These are phyloP conservation scores for Grammomys surdaster DNA, from an alignment of 2,113 vertebrate genomes.

Conservation along the genomic window DNA sequence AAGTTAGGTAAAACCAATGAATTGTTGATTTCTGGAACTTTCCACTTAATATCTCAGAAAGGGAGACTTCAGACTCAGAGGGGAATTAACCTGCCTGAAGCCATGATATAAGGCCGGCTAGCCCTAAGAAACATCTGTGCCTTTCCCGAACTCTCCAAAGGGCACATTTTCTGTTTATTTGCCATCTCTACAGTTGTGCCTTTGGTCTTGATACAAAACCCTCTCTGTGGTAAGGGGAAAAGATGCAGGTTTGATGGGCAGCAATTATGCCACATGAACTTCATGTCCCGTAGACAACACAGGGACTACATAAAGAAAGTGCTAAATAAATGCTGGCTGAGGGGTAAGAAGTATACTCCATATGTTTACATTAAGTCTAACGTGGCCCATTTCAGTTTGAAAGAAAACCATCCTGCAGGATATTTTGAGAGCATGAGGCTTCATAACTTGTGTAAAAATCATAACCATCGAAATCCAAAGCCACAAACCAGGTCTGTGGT, in stretches of 20 bases:
- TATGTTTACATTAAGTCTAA: neutral
- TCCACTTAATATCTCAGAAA: neutral
- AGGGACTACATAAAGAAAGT: neutral
- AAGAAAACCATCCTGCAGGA: neutral
- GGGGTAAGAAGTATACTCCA: neutral
- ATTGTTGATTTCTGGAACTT: neutral
- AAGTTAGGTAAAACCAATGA: neutral
- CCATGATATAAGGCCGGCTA: neutral
- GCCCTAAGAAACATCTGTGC: neutral
- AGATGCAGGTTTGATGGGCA: neutral
- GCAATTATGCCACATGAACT: neutral
- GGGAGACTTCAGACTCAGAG: neutral
- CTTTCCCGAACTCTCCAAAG: conserved; percentile 33
- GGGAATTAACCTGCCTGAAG: conserved; percentile 16
- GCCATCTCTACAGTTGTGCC: neutral
- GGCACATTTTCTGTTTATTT: conserved; percentile 48
- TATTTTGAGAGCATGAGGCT: neutral
- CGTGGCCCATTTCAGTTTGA: neutral
- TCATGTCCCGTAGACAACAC: neutral
- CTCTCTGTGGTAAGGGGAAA: neutral
- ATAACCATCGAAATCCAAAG: neutral
- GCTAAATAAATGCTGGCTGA: conserved; percentile 1
- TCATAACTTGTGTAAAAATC: neutral
- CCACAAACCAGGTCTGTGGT: neutral
- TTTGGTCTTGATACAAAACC: conserved; percentile 13